Evolutionary conservation across 2,113 vertebrate species (phyloP).

Genomic region (Sus scrofa): T2T-Sscrofa CM000826.6:154237501-154238000

Average conservation of each 20-base stretch:
- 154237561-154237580: too few species aligned
- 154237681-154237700: not conserved
- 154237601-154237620: too few species aligned
- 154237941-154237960: not conserved
- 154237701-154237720: not conserved
- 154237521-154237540: too few species aligned
- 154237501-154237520: too few species aligned
- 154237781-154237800: fast-evolving
- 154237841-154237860: not conserved
- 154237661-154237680: not conserved
- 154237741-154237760: fast-evolving
- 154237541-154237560: too few species aligned
- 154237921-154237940: not conserved
- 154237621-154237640: not conserved
- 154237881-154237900: not conserved
- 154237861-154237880: not conserved
- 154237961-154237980: not conserved
- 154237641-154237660: not conserved
- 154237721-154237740: not conserved
- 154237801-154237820: not conserved
- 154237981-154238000: not conserved
- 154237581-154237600: too few species aligned
- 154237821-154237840: not conserved
- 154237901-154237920: not conserved
- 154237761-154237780: not conserved